Conservation (phyloP, 1,140 invertebrate genomes). For the Cydia fagiglandana region DNA sequence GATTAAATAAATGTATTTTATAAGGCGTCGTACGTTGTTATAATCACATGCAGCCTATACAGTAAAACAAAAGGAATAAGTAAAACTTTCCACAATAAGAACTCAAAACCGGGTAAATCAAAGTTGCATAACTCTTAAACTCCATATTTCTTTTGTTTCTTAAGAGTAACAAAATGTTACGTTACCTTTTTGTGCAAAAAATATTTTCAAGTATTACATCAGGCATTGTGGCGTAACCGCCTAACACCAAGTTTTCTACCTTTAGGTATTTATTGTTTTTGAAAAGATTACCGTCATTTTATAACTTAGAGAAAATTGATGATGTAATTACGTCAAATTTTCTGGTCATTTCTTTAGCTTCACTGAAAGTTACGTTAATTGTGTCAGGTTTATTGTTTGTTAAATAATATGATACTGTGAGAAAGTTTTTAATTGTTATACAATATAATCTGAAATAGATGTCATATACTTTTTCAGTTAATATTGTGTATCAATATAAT, state of each 20-base stretch:
- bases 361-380: background rate
- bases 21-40: background rate
- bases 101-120: background rate
- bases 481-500: too few species aligned
- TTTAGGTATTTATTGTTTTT: constrained; percentile 12
- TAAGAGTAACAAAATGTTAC: background rate
- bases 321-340: background rate
- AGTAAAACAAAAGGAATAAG: background rate
- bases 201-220: constrained; percentile 9
- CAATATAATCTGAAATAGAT: too few species aligned
- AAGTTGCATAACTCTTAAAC: background rate
- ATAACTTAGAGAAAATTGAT: background rate
- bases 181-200: background rate
- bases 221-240: background rate
- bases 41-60: background rate
- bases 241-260: background rate
- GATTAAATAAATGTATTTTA: background rate
- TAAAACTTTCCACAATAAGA: background rate
- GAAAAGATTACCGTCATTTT: background rate
- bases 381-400: background rate
- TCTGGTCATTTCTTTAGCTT: constrained; percentile 6
- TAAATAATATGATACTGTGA: constrained; percentile 4
- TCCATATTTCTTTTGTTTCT: background rate
- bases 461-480: too few species aligned
- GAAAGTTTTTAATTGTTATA: background rate